Conservation (phyloP, 2,113 vertebrate genomes). For the Dinomys branickii region DNA sequence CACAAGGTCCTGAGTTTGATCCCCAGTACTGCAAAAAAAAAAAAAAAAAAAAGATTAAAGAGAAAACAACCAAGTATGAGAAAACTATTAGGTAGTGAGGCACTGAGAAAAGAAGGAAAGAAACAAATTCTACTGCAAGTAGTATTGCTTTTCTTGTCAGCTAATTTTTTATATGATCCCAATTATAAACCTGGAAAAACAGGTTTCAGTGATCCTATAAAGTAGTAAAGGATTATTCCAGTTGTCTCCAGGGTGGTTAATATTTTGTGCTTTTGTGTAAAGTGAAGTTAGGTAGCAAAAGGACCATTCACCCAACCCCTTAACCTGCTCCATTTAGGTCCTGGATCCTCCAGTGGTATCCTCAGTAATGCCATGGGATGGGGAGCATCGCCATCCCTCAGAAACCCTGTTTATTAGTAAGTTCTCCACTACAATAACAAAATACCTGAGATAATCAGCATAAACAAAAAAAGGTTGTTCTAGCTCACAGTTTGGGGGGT, state of each 20-base stretch:
- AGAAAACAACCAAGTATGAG: not conserved
- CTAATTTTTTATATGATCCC: not conserved
- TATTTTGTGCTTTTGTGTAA: constrained; percentile 28
- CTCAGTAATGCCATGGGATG: not conserved
- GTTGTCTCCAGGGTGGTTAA: not conserved
- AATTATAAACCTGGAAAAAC: constrained; percentile 10
- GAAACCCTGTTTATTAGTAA: not conserved
- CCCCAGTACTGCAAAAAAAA: no score
- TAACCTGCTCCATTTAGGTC: not conserved
- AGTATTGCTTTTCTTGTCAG: not conserved
- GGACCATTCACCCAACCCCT: not conserved
- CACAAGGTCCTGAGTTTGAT: no score
- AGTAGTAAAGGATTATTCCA: not conserved
- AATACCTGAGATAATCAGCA: not conserved
- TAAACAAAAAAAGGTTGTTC: not conserved
- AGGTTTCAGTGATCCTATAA: not conserved
- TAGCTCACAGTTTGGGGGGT: not conserved
- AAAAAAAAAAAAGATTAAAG: not conserved
- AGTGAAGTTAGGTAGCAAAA: constrained; percentile 6
- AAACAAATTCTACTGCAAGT: not conserved
- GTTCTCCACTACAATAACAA: not conserved
- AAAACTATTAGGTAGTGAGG: not conserved
- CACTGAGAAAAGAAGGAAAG: not conserved
- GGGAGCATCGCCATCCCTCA: not conserved
- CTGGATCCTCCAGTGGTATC: not conserved